Conservation (phyloP, 2,113 vertebrate species). For the Benitochromis conjunctus region DNA sequence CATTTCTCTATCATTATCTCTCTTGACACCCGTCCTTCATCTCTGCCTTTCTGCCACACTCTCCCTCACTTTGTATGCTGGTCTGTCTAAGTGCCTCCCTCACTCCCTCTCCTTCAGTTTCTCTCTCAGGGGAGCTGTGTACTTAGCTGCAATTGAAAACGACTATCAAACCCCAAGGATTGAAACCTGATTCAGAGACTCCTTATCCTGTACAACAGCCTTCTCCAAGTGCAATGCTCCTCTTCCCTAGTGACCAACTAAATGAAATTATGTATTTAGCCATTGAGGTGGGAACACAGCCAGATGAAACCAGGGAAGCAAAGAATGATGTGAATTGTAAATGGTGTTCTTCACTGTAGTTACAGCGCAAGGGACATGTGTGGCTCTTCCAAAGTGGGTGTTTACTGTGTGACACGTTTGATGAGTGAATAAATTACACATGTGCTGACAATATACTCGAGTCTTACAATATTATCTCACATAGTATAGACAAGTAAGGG, state of each 20-base stretch:
- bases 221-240: slow-evolving; percentile 22
- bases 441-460: slow-evolving; percentile 5
- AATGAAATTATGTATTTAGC: slow-evolving; percentile 60
- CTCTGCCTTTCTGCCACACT: neutral
- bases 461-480: neutral
- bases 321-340: slow-evolving; percentile 41
- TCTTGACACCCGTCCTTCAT: neutral
- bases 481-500: neutral
- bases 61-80: slow-evolving; percentile 14
- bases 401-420: slow-evolving; percentile 3
- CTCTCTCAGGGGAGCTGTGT: slow-evolving; percentile 51
- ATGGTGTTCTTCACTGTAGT: slow-evolving; percentile 10
- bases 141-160: slow-evolving; percentile 60
- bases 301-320: slow-evolving; percentile 26
- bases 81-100: slow-evolving; percentile 4
- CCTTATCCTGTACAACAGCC: slow-evolving; percentile 35
- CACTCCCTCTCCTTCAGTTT: neutral
- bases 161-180: slow-evolving; percentile 57
- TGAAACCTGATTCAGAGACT: slow-evolving; percentile 58
- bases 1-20: neutral
- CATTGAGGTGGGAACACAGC: slow-evolving; percentile 38
- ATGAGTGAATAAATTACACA: slow-evolving; percentile 13
- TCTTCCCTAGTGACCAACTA: slow-evolving; percentile 30
- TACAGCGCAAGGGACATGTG: slow-evolving; percentile 14
- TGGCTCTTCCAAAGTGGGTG: slow-evolving; percentile 24